Percentiles rank a stretch among this genome's conserved stretches.
Evolutionary conservation across 53 echinoderm and acorn worm genomes (phyloP).

Genomic region (Antedon mediterranea): DNA sequence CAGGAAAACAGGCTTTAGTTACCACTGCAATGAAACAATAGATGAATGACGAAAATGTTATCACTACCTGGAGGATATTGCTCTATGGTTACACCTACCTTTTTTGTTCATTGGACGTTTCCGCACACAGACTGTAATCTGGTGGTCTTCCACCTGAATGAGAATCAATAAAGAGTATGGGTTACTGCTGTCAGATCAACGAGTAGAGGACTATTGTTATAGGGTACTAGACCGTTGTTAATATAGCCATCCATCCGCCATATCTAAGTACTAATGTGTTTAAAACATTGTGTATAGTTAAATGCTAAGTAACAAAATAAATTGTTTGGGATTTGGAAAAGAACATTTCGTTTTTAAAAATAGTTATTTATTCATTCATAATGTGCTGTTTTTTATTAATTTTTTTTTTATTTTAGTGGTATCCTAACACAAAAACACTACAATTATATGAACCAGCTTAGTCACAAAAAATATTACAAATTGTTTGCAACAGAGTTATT

Average conservation of each 20-base stretch:
- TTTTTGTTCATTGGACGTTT: slow-evolving; percentile 95
- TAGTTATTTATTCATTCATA: too few relatives aligned
- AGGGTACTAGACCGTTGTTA: background rate
- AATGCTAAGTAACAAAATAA: background rate
- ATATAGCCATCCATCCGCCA: background rate
- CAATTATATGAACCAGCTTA: too few relatives aligned
- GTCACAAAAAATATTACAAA: too few relatives aligned
- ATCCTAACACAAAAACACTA: too few relatives aligned
- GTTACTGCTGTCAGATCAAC: background rate
- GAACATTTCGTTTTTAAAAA: too few relatives aligned
- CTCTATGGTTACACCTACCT: slow-evolving; percentile 49
- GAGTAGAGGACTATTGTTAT: background rate
- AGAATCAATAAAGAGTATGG: background rate
- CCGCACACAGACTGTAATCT: slow-evolving; percentile 84
- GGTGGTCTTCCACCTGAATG: slow-evolving; percentile 60
- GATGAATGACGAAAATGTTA: background rate
- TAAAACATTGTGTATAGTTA: background rate
- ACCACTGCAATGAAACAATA: background rate
- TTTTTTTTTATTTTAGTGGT: too few relatives aligned
- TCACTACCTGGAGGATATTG: too few relatives aligned
- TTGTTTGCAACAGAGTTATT: too few relatives aligned
- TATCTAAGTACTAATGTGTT: background rate
- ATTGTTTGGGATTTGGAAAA: too few relatives aligned
- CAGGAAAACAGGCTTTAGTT: background rate
- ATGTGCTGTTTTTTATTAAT: too few relatives aligned